Percentiles rank a stretch among this genome's conserved stretches.
These are phyloP conservation scores for Hoplostethus atlanticus DNA, from an alignment of 2,797 vertebrate species.

Conservation along the genomic window DNA sequence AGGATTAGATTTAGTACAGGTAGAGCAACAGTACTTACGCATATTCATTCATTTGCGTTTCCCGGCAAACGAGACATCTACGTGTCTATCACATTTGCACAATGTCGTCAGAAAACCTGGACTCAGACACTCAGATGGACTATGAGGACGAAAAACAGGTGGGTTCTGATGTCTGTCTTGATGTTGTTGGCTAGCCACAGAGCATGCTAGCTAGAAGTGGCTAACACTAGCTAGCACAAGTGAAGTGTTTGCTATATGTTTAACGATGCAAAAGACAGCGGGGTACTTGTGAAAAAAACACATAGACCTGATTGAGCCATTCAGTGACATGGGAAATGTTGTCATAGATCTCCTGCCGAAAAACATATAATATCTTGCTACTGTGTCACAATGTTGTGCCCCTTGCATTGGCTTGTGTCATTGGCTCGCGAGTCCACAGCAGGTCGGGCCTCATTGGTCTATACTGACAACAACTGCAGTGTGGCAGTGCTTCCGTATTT, in stretches of 20 bases:
- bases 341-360: conserved; percentile 15
- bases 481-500: conserved; percentile 41
- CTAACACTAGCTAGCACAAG: conserved; percentile 59
- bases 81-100: conserved; percentile 33
- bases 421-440: conserved; percentile 62
- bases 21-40: conserved; percentile 42
- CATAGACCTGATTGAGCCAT: neutral
- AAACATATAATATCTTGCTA: conserved; percentile 12
- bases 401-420: conserved; percentile 59
- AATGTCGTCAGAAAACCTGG: conserved; percentile 86
- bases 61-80: conserved; percentile 48
- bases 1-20: conserved; percentile 67
- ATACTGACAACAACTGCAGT: conserved; percentile 49
- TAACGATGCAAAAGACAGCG: conserved; percentile 6
- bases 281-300: neutral
- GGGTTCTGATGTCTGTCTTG: conserved; percentile 62
- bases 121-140: conserved; percentile 83
- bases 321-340: too few relatives aligned
- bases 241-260: conserved; percentile 44
- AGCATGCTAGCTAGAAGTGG: conserved; percentile 63
- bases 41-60: conserved; percentile 21
- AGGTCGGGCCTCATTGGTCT: conserved; percentile 76
- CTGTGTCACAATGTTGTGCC: conserved; percentile 67
- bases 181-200: conserved; percentile 62
- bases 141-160: conserved; percentile 88